Evolutionary conservation across 2,797 vertebrate species (phyloP).

Genomic region (Siniperca obscura): DNA sequence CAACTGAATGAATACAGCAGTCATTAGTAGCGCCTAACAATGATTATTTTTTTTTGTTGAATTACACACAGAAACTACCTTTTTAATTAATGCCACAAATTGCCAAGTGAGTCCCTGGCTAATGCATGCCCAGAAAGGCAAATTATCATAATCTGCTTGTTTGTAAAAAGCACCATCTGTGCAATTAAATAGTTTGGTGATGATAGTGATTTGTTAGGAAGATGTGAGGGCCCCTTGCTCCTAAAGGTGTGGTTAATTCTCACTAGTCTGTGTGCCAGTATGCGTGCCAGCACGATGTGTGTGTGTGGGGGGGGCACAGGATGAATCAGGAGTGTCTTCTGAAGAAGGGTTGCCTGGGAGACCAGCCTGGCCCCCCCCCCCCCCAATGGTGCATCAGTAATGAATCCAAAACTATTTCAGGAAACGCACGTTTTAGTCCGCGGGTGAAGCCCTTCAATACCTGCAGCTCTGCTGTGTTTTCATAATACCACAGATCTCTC

Average conservation of each 20-base stretch:
- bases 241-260: slow-evolving; percentile 68
- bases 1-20: slow-evolving; percentile 20
- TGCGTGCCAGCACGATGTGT: slow-evolving; percentile 34
- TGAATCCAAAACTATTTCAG: slow-evolving; percentile 75
- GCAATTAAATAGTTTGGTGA: slow-evolving; percentile 67
- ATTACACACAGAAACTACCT: slow-evolving; percentile 38
- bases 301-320: slow-evolving; percentile 31
- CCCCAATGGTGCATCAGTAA: slow-evolving; percentile 74
- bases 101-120: slow-evolving; percentile 58
- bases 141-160: slow-evolving; percentile 69
- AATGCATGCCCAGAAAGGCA: slow-evolving; percentile 44
- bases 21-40: slow-evolving; percentile 34
- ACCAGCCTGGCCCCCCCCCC: slow-evolving; percentile 67
- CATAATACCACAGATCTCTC: slow-evolving; percentile 57
- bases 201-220: slow-evolving; percentile 57
- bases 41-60: slow-evolving; percentile 17
- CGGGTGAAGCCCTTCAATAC: slow-evolving; percentile 37
- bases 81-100: slow-evolving; percentile 60
- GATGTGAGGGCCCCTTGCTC: slow-evolving; percentile 49
- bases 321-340: slow-evolving; percentile 75
- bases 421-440: slow-evolving; percentile 50
- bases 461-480: slow-evolving; percentile 47
- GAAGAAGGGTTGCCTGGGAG: slow-evolving; percentile 81
- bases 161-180: slow-evolving; percentile 73
- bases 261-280: slow-evolving; percentile 41